phyloP scores from a whole-genome alignment of 2,797 vertebrate species.

The Enteromius treurensis region DNA sequence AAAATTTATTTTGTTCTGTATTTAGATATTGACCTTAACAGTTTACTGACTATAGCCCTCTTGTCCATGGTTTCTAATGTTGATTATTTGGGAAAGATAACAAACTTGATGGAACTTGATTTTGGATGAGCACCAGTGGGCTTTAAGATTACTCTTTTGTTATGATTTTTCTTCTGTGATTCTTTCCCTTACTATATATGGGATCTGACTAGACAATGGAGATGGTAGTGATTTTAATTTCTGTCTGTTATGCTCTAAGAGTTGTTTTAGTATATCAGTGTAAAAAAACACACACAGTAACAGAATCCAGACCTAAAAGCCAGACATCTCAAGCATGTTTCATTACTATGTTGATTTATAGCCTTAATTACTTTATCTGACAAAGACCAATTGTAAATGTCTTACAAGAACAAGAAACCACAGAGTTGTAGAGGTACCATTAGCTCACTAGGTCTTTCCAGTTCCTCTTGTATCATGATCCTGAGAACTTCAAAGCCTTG shows the following conservation, averaged over 20 bases:
- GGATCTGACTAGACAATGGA: background rate
- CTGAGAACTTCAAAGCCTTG: constrained; percentile 58
- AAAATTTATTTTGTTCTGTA: background rate
- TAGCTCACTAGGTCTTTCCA: constrained; percentile 47
- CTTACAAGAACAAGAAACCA: constrained; percentile 20
- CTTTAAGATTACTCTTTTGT: background rate
- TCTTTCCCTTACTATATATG: background rate
- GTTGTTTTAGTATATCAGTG: background rate
- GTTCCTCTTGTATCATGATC: constrained; percentile 62
- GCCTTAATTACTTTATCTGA: constrained; percentile 22
- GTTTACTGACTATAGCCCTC: background rate
- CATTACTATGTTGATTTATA: constrained; percentile 20
- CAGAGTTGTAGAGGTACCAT: constrained; percentile 31
- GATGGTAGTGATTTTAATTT: constrained; percentile 1
- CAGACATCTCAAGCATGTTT: constrained; percentile 6
- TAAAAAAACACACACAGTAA: background rate
- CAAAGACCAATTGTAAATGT: constrained; percentile 32
- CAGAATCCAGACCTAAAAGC: background rate
- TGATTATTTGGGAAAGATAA: background rate
- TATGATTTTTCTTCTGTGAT: background rate
- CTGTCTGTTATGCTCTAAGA: background rate
- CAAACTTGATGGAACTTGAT: background rate
- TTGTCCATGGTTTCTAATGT: background rate
- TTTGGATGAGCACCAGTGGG: background rate
- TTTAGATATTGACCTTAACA: background rate